Evolutionary conservation across 2,113 vertebrate genomes (phyloP), one percentile per base, ranked within the genome.

Genomic region (Rhinichthys klamathensis): DNA sequence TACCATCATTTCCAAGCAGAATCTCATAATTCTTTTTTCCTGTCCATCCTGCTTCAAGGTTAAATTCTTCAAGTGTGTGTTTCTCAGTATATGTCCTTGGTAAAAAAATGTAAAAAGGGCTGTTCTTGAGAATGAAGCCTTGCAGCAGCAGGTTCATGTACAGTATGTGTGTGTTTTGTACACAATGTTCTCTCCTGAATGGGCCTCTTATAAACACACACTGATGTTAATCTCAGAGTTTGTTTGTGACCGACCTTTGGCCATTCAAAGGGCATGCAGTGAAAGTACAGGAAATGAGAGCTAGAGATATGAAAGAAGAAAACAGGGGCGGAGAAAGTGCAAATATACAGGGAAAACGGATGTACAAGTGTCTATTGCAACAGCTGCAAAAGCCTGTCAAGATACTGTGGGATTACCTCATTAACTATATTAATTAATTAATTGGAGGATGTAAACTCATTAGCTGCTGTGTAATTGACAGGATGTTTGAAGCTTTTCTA

Each of bases 401-500:
- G 86, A 82, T 80, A 41, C 88, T 82, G 81, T 82, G 18, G 32
- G 74, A 60, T 86, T 38, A 15, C 60, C 85, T 74, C 51, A 88
- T 86, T 51, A 74, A 65, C 80, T 67, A 69, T 67, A 88, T 86
- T 83, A 83, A 88, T 75, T 46, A 75, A 78, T 83, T 86, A 86
- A 88, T 84, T 74, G 13, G 75, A 83, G 74, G 80, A 83, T 83
- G 75, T 86, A 86, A 88, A 86, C 84, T 87, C 81, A 86, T 87
- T 89, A 89, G 84, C 73, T 84, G 70, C 21, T 30, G 70, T 86
- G 78, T 87, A 86, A 77, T 44, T 86, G 86, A 88, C 69, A 69
- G 82, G 65, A 74, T 84, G 87, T 88, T 65, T 72, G 87, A 80
- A 77, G 13, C 27, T 89, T 82, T 80, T 90, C 80, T 90, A 90